Conservation (phyloP, 2,113 vertebrate genomes). For the Melanerpes formicivorus region DNA sequence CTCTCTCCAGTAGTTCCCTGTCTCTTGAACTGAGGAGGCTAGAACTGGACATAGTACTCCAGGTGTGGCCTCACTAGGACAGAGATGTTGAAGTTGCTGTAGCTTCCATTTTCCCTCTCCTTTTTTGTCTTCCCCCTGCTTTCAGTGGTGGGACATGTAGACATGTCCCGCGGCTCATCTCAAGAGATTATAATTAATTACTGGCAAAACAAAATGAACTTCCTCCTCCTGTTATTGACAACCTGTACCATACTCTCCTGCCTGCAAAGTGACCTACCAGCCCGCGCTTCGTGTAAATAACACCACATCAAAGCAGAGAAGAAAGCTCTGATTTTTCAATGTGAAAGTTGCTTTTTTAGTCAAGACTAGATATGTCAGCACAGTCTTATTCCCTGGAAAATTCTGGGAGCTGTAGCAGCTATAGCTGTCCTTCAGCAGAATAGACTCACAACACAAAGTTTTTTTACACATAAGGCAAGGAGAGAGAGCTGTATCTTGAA, state of each 20-base stretch:
- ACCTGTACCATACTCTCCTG: not conserved
- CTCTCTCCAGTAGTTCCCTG: too few species aligned
- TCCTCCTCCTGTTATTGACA: conserved; percentile 32
- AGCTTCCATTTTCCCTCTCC: conserved; percentile 1
- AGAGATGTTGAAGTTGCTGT: not conserved
- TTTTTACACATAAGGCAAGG: conserved; percentile 67
- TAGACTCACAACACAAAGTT: conserved; percentile 32
- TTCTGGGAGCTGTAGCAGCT: not conserved
- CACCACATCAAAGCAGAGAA: rapidly evolving
- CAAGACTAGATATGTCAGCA: not conserved
- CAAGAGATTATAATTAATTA: conserved; percentile 49
- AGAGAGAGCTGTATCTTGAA: conserved; percentile 58
- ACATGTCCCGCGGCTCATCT: conserved; percentile 28
- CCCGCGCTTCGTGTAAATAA: rapidly evolving
- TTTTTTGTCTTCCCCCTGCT: not conserved
- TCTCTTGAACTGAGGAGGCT: too few species aligned
- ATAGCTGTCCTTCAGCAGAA: conserved; percentile 42
- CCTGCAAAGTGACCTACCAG: not conserved
- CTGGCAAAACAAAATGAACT: conserved; percentile 56
- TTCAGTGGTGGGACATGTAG: conserved; percentile 18
- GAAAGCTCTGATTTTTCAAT: not conserved
- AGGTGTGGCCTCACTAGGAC: too few species aligned
- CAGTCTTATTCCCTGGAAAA: not conserved
- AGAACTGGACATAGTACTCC: too few species aligned
- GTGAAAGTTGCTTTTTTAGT: not conserved